These are phyloP conservation scores for Xanthorhoe designata DNA, from an alignment of 2,888 invertebrate species.

Conservation along the genomic window DNA sequence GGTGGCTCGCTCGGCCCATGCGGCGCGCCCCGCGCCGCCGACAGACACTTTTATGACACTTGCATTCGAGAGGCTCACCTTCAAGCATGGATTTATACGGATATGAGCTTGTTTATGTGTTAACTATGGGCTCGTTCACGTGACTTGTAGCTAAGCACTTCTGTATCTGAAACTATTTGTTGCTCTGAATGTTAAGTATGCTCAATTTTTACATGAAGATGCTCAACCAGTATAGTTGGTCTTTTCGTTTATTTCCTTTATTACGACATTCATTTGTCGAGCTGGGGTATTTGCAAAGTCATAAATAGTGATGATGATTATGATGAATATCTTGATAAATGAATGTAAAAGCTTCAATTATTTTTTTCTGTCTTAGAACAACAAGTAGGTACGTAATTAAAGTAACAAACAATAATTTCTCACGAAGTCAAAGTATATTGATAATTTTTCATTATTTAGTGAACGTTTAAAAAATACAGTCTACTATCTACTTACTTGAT, in stretches of 20 bases:
- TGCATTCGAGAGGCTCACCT: conserved; percentile 28
- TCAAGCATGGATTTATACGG: conserved; percentile 27
- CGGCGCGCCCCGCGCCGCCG: conserved; percentile 36
- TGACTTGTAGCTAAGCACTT: conserved; percentile 1
- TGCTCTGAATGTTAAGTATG: background rate
- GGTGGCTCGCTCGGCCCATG: conserved; percentile 67
- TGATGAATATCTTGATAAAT: background rate
- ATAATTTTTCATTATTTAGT: conserved; percentile 38
- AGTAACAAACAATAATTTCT: conserved; percentile 19
- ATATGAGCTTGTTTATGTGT: conserved; percentile 5
- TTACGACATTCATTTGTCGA: background rate
- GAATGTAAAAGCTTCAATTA: conserved; percentile 12
- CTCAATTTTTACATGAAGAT: background rate
- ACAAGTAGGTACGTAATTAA: conserved; percentile 15
- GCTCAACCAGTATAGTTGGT: background rate
- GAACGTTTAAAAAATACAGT: conserved; percentile 38
- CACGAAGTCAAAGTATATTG: conserved; percentile 31
- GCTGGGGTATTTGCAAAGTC: background rate
- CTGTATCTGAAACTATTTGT: conserved; percentile 1
- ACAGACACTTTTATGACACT: conserved; percentile 47
- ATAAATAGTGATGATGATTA: background rate
- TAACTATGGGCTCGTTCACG: conserved; percentile 12
- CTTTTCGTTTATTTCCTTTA: background rate
- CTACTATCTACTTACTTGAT: conserved; percentile 40
- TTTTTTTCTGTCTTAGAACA: background rate